Conservation (phyloP, 37 sponge, comb jelly and placozoan genomes). For the Beroe forskalii region DNA sequence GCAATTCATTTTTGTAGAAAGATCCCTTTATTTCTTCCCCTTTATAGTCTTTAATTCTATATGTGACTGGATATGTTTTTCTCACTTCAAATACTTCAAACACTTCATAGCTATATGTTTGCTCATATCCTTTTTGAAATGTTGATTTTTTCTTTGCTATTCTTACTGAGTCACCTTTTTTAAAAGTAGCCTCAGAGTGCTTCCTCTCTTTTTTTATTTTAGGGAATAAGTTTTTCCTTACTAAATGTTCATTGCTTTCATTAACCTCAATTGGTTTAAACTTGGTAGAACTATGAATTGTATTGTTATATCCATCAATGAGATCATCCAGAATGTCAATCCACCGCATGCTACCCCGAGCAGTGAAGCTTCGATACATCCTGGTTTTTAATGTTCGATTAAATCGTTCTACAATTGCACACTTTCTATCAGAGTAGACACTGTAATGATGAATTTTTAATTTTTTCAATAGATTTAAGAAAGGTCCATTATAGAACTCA, state of each 20-base stretch:
- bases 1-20: slow-evolving; percentile 9
- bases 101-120: not conserved
- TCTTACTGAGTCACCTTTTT: not conserved
- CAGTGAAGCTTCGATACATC: not conserved
- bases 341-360: not conserved
- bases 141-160: not conserved
- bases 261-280: not conserved
- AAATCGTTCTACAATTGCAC: slow-evolving; percentile 41
- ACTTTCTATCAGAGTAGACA: not conserved
- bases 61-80: slow-evolving; percentile 35
- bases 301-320: slow-evolving; percentile 14
- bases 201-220: not conserved
- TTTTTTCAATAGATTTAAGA: not conserved
- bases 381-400: slow-evolving; percentile 50
- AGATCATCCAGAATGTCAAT: slow-evolving; percentile 7
- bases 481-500: not conserved
- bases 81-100: not conserved
- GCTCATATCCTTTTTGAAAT: slow-evolving; percentile 45
- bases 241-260: not conserved
- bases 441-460: not conserved
- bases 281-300: not conserved
- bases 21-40: not conserved
- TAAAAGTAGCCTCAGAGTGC: not conserved
- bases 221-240: slow-evolving; percentile 4
- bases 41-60: not conserved